Base-by-base conservation (phyloP, 1,140 invertebrate species). In the Hesperophylax magnus region DNA sequence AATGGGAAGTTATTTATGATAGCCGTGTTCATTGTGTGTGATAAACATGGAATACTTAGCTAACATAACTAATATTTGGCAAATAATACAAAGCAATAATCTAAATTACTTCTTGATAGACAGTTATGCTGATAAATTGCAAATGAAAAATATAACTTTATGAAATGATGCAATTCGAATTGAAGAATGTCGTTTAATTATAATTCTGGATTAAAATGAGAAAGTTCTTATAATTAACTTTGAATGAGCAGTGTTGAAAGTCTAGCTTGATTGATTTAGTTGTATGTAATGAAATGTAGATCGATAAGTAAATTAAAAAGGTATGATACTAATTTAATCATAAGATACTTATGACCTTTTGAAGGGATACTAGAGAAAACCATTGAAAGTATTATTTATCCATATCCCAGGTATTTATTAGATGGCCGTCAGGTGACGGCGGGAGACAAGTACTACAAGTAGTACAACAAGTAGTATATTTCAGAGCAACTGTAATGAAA, bases 371-470 rank as follows among this genome's bases (percentile, higher is more conserved):
- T 27, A 75, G 78, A 82, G 81, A 80, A 82, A 82, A 80, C 76
- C 77, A 80, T 80, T 80, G 71, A 82, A 82, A 81, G 52, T 82
- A 61, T 60, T 80, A 80, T 82, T 78, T 69, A 81, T 83, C 82
- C 82, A 83, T 79, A 81, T 81, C 82, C 82, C 82, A 83, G 82
- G 77, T 58, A 81, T 81, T 47, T 47, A 47, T 47, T 63, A 83
- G 58, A 81, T 78, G 58, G 78, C 72, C 75, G 34, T 76, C 31
- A 8, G 47, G 3, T 72, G 18, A n/a, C 75, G 22, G 18, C 61
- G 54, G n/a, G 75, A 77, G 31, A 39, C 54, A 79, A 61, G 58
- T 74, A 75, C 71, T 60, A 72, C 56, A 75, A 75, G 27, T 27
- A 27, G 27, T 27, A 27, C 27, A 5, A 5, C 27, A 27, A 77